A percentile compares a stretch with the other conserved stretches of the same genome.
phyloP scores from a whole-genome alignment of 2,797 vertebrate species.

The Sorex maritimensis region DNA sequence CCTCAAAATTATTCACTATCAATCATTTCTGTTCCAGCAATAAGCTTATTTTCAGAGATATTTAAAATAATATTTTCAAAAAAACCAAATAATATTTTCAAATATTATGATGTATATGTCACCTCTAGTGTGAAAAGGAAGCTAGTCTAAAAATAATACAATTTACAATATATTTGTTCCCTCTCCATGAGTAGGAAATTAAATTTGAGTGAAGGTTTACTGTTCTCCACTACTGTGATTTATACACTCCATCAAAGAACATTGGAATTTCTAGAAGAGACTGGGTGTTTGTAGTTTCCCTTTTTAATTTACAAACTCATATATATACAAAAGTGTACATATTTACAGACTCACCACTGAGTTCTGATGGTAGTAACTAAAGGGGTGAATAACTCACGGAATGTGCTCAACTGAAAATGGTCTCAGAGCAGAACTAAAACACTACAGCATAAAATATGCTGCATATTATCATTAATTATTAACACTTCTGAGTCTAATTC shows the following conservation, averaged over 20 bases:
- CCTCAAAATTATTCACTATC: conserved; percentile 10
- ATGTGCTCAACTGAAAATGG: neutral
- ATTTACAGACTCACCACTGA: neutral
- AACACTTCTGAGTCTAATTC: conserved; percentile 28
- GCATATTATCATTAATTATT: conserved; percentile 13
- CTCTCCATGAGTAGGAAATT: neutral
- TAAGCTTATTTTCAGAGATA: conserved; percentile 61
- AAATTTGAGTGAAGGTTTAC: neutral
- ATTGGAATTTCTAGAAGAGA: conserved; percentile 47
- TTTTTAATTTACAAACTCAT: conserved; percentile 58
- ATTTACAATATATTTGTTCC: neutral
- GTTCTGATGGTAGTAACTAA: neutral
- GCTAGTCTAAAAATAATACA: conserved; percentile 47
- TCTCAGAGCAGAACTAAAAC: conserved; percentile 10
- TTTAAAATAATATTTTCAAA: conserved; percentile 15
- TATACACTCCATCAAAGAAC: neutral
- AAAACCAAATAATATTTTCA: neutral
- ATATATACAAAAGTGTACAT: neutral
- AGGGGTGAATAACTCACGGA: neutral
- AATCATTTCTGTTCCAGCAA: conserved; percentile 25
- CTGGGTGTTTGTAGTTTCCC: neutral
- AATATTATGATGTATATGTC: neutral
- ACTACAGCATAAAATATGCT: conserved; percentile 17
- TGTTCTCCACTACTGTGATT: neutral
- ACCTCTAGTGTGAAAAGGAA: neutral